Conservation (phyloP, 2,888 invertebrate genomes). For the Diogma glabrata region DNA sequence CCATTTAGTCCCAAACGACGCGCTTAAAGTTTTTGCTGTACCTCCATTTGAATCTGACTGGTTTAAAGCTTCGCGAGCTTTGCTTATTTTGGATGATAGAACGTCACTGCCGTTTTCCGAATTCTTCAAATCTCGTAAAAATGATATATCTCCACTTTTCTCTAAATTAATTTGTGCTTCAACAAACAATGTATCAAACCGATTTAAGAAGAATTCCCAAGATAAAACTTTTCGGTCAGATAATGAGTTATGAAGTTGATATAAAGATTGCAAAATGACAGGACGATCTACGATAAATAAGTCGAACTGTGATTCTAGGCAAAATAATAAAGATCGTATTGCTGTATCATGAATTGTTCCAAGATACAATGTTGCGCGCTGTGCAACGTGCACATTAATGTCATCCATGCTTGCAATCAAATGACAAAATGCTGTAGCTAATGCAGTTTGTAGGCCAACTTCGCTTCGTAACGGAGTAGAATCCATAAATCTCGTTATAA, state of each 20-base stretch:
- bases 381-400: slow-evolving; percentile 87
- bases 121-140: slow-evolving; percentile 76
- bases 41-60: slow-evolving; percentile 54
- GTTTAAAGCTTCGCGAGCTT: slow-evolving; percentile 79
- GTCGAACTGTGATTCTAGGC: slow-evolving; percentile 97
- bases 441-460: slow-evolving; percentile 74
- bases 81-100: slow-evolving; percentile 72
- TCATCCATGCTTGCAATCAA: slow-evolving; percentile 94
- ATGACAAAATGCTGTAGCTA: slow-evolving; percentile 95
- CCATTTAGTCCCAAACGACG: slow-evolving; percentile 85
- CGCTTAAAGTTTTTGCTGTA: slow-evolving; percentile 64
- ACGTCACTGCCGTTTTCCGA: slow-evolving; percentile 78
- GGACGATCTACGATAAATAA: slow-evolving; percentile 92
- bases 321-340: slow-evolving; percentile 76
- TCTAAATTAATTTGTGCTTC: slow-evolving; percentile 91
- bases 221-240: slow-evolving; percentile 80
- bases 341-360: slow-evolving; percentile 88
- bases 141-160: slow-evolving; percentile 71
- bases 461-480: slow-evolving; percentile 75
- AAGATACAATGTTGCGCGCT: slow-evolving; percentile 80
- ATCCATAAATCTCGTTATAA: slow-evolving; percentile 88
- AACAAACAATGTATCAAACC: slow-evolving; percentile 89
- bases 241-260: slow-evolving; percentile 86
- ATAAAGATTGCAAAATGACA: slow-evolving; percentile 89
- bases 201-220: slow-evolving; percentile 96